Conservation (phyloP, 2,113 vertebrate species). For the Saccopteryx bilineata region DNA sequence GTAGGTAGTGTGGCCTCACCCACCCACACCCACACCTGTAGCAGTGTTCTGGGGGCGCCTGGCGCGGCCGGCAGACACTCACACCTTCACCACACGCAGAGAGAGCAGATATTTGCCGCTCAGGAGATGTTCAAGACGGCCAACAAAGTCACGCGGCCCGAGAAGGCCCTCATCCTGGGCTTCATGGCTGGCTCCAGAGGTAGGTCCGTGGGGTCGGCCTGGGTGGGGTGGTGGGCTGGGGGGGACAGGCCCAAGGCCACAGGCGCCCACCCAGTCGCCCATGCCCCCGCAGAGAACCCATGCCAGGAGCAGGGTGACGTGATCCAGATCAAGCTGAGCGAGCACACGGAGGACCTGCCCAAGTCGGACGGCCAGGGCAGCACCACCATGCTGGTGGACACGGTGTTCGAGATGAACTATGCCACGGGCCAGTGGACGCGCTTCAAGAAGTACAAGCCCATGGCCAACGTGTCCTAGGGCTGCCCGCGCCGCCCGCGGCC, state of each 20-base stretch:
- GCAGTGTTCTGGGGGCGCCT: fast-evolving
- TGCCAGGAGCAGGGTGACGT: constrained; percentile 99
- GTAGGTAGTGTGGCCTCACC: not conserved
- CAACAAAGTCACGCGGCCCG: constrained; percentile 98
- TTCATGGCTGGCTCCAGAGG: constrained; percentile 99
- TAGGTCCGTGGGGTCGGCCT: not conserved
- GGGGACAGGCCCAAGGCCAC: not conserved
- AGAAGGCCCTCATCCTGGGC: constrained; percentile 98
- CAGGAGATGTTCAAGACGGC: constrained; percentile 99
- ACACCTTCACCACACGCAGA: constrained; percentile 85
- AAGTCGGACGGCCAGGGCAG: constrained; percentile 98
- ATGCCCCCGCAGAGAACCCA: constrained; percentile 94
- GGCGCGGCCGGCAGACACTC: not conserved
- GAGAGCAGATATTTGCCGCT: constrained; percentile 98
- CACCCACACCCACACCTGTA: not conserved
- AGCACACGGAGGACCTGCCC: constrained; percentile 97
- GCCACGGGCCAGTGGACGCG: constrained; percentile 99
- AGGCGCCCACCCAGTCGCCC: not conserved
- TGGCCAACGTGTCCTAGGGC: constrained; percentile 95
- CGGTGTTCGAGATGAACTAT: constrained; percentile 99
- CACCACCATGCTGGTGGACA: constrained; percentile 99
- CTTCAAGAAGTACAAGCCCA: constrained; percentile 99
- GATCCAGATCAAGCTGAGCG: constrained; percentile 99
- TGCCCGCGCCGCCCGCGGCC: constrained; percentile 63
- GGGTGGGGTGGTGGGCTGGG: fast-evolving